Base-by-base conservation (phyloP, 2,113 vertebrate species). In the Chamaetylas fuelleborni region DNA sequence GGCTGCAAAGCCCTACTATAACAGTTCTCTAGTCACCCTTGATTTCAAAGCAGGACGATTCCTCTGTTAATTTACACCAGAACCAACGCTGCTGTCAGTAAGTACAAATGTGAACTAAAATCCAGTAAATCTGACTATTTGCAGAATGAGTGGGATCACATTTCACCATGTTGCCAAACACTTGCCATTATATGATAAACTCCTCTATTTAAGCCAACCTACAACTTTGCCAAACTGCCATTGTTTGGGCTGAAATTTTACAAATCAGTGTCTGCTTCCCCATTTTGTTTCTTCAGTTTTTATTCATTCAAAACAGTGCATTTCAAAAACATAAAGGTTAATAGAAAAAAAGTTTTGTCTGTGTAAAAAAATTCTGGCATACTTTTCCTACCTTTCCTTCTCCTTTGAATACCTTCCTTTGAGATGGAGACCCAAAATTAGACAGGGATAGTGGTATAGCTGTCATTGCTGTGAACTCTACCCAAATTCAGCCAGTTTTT, bases 181-280 rank as follows among this genome's bases (percentile, higher is more conserved):
- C 62, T 77, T 94, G 82, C 88, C 76, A 83, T 90, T 65, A 2
- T 47, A 90, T 58, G 58, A 95, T 42, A 92, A 92, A 83, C 54
- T 80, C 51, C 20, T 58, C 58, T 86, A 62, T 51, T 26, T 65
- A 45, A 61, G 42, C 66, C 54, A 95, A 72, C 40, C 53, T 19
- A 40, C 0, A 4, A 42, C 74, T 92, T 33, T 58, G 82, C 79
- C 90, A 94, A 88, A 88, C 18, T 86, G 64, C 64, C 64, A 62
- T 95, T 73, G 67, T 83, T 90, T 80, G 42, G 67, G 67, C 50
- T 81, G 79, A 80, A 91, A 88, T 96, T 82, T 93, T 80, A 65
- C 77, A 93, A 86, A 79, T 80, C 38, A 62, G 20, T 14, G 25
- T 86, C 79, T 92, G 62, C 33, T 90, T 70, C 50, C 29, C 40